Conservation (phyloP, 2,797 vertebrate species). For the Gorsachius magnificus region DNA sequence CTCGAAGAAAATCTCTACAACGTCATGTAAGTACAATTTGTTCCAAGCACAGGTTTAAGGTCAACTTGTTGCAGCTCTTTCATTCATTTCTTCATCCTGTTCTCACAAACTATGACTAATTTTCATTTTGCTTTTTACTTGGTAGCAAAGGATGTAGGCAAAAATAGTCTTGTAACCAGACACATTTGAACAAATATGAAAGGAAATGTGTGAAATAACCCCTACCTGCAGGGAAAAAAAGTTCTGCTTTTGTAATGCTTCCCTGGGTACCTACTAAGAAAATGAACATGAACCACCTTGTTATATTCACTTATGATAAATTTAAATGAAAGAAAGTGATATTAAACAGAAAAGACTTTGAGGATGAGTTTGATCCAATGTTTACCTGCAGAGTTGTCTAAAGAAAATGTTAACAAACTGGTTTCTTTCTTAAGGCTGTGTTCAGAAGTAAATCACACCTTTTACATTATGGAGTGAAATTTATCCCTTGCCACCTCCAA, state of each 20-base stretch:
- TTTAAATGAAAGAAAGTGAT: background rate
- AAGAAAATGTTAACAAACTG: background rate
- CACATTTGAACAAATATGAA: background rate
- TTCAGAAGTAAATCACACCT: background rate
- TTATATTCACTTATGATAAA: background rate
- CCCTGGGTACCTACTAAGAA: background rate
- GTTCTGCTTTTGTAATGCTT: background rate
- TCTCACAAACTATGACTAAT: slow-evolving; percentile 44
- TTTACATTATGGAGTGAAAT: background rate
- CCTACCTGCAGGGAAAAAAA: background rate
- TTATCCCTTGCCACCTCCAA: background rate
- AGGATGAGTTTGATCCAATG: background rate
- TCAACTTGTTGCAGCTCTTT: background rate
- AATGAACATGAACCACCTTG: background rate
- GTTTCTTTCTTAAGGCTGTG: background rate
- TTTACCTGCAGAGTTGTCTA: background rate
- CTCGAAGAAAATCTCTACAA: background rate
- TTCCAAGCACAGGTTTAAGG: background rate
- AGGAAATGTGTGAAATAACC: background rate
- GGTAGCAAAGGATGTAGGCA: background rate
- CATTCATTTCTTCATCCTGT: background rate
- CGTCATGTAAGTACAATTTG: background rate
- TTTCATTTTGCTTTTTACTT: background rate
- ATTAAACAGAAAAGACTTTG: background rate
- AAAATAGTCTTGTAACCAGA: background rate